Base-by-base conservation (phyloP, 1,140 invertebrate species). In the Lepidurus packardi region DNA sequence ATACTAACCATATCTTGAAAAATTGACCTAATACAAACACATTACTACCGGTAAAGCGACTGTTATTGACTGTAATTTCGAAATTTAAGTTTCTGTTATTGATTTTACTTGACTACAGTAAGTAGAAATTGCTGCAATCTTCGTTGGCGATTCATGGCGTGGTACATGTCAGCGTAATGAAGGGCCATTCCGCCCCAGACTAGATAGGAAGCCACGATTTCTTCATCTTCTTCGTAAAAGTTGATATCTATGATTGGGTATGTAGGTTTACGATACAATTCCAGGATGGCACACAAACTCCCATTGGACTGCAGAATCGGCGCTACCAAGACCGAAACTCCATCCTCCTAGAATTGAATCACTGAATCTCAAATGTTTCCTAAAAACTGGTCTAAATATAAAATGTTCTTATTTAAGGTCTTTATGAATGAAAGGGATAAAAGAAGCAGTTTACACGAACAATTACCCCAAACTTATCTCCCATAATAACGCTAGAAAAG, bases 1-100 rank as follows among this genome's bases (percentile, higher is more conserved):
- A 94, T 91, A 80, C 90, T 92, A 47, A 93, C 90, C 88, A 95
- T 94, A 81, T 94, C 92, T 88, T 94, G 92, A 81, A 88, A 74
- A 7, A 81, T 78, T 24, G 43, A 43, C 47, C 21, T 44, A 47
- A 41, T n/a, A 7, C 7, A 11, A 74, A 34, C 11, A 13, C n/a
- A 75, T 16, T 13, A 75, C n/a, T 21, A 75, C 10, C 0, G n/a
- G 25, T 7, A 1, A 5, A 21, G 2, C 10, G 3, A 13, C 41
- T 7, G 7, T 24, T n/a, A 73, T 73, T n/a, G 24, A 5, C 24
- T 4, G 3, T 73, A 73, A 24, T 73, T 73, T 73, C 5, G 3
- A 3, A 8, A 13, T 10, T 21, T 8, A 13, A 34, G 1, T 21
- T 34, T 21, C 21, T 34, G 1, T 74, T 10, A 43, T 74, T 43